Percentiles rank a stretch among this genome's conserved stretches.
phyloP scores from a whole-genome alignment of 1,140 invertebrate species.

The Drosophila navojoa region DNA sequence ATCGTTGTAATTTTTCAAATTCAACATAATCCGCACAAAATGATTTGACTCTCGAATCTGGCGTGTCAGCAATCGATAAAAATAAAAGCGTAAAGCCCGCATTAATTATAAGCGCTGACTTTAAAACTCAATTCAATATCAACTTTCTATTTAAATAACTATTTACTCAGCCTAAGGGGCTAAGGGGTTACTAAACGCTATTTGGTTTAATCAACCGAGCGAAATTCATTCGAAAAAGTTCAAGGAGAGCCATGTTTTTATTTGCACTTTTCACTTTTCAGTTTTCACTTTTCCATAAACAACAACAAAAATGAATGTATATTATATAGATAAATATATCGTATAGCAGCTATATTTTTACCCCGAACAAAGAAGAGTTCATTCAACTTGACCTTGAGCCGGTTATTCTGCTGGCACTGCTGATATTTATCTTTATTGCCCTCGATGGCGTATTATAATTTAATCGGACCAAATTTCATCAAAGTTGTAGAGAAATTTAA shows the following conservation, averaged over 20 bases:
- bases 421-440: conserved; percentile 25
- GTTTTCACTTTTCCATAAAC: conserved; percentile 3
- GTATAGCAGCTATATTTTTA: conserved; percentile 1
- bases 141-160: neutral
- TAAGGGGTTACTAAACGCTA: neutral
- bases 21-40: conserved; percentile 14
- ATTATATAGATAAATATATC: conserved; percentile 11
- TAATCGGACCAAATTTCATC: neutral
- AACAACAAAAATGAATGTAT: neutral
- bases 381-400: conserved; percentile 51
- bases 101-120: conserved; percentile 4
- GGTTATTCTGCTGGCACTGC: neutral
- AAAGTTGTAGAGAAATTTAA: neutral
- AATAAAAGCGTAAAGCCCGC: conserved; percentile 1
- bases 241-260: neutral
- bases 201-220: neutral
- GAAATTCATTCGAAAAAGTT: conserved; percentile 2
- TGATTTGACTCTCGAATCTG: conserved; percentile 12
- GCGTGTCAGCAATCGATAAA: conserved; percentile 27
- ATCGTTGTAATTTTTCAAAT: conserved; percentile 13
- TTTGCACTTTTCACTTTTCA: neutral
- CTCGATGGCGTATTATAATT: neutral
- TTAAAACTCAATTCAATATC: neutral
- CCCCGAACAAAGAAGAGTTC: conserved; percentile 28
- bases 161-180: too few species aligned